A percentile compares a stretch with the other conserved stretches of the same genome.
Conservation (phyloP, 2,113 vertebrate genomes). For the Ciconia maguari region DNA sequence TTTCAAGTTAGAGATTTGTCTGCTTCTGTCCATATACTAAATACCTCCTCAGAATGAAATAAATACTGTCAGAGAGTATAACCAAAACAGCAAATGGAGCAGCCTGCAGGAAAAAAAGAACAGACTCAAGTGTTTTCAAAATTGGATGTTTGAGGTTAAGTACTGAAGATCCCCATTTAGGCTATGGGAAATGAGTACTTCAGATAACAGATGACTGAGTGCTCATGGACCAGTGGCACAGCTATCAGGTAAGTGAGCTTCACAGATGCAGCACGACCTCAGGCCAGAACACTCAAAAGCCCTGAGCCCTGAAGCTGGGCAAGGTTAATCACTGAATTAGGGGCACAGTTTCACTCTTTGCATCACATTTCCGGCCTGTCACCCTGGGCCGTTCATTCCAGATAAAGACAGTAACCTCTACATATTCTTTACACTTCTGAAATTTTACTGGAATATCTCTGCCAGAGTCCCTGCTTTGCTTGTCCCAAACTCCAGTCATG, state of each 20-base stretch:
- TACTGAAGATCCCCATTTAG: not conserved
- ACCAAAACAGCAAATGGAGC: not conserved
- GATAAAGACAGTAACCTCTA: not conserved
- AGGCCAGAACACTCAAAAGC: not conserved
- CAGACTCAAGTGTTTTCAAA: not conserved
- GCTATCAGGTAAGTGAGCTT: not conserved
- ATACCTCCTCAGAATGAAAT: not conserved
- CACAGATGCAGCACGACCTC: not conserved
- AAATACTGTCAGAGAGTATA: not conserved
- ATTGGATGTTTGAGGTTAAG: constrained; percentile 13
- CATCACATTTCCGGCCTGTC: not conserved
- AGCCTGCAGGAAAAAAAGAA: not conserved
- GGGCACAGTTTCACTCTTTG: not conserved
- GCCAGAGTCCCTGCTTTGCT: not conserved
- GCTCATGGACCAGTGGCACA: not conserved
- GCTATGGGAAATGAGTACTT: not conserved
- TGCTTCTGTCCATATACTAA: not conserved
- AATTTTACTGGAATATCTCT: not conserved
- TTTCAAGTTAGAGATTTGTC: not conserved
- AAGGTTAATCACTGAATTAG: constrained; percentile 4
- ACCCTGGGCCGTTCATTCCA: not conserved
- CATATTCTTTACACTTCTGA: not conserved
- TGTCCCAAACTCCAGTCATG: not conserved
- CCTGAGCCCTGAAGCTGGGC: not conserved
- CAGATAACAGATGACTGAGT: not conserved